A percentile compares a stretch with the other conserved stretches of the same genome.
Conservation (phyloP, 2,888 invertebrate species). For the Actias luna region DNA sequence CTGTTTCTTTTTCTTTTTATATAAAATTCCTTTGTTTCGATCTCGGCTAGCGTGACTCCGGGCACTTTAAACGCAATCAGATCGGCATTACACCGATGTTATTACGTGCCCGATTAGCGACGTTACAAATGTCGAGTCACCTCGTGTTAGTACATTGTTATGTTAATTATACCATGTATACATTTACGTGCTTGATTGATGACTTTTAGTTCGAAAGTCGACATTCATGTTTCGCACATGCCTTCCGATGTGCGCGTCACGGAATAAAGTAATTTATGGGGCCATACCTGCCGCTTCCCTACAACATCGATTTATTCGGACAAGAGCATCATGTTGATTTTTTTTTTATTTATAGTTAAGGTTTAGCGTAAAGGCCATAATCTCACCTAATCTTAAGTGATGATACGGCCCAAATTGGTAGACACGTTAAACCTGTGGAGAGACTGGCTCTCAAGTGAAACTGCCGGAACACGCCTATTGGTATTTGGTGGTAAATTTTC, state of each 20-base stretch:
- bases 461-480: too few relatives aligned
- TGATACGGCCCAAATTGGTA: too few relatives aligned
- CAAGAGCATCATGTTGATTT: too few relatives aligned
- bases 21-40: background rate
- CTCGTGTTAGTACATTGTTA: background rate
- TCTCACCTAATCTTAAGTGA: too few relatives aligned
- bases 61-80: conserved; percentile 10
- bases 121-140: conserved; percentile 11
- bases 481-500: too few relatives aligned
- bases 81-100: conserved; percentile 3
- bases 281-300: too few relatives aligned
- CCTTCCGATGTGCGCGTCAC: background rate
- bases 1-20: too few relatives aligned
- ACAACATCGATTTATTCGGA: too few relatives aligned
- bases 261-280: background rate
- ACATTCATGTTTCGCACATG: background rate
- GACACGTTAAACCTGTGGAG: too few relatives aligned
- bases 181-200: background rate
- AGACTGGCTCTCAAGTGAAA: too few relatives aligned
- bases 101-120: background rate
- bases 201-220: background rate
- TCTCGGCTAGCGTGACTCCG: background rate
- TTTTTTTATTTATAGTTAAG: too few relatives aligned
- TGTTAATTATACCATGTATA: background rate
- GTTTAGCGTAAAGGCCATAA: too few relatives aligned